Evolutionary conservation across 2,888 invertebrate species (phyloP).

Genomic region (Phortica okadai): DNA sequence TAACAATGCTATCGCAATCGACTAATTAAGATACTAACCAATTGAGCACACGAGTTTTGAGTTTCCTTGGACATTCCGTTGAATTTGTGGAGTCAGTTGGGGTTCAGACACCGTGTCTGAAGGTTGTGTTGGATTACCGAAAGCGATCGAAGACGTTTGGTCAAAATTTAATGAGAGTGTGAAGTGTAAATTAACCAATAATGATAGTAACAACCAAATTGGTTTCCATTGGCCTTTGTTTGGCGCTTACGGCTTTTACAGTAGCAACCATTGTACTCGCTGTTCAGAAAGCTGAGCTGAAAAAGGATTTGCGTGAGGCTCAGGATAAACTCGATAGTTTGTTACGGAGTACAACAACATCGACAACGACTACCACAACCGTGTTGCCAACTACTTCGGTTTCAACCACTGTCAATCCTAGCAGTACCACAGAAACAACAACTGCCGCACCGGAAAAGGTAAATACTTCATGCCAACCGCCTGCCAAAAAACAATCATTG

Average conservation of each 20-base stretch:
- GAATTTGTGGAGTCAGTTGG: constrained; percentile 53
- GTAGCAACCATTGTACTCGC: constrained; percentile 79
- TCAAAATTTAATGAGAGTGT: constrained; percentile 45
- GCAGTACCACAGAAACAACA: constrained; percentile 1
- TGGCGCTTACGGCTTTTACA: constrained; percentile 75
- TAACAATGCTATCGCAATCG: constrained; percentile 35
- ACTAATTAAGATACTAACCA: constrained; percentile 55
- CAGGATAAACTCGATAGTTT: constrained; percentile 63
- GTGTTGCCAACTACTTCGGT: constrained; percentile 10
- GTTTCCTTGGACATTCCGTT: constrained; percentile 46
- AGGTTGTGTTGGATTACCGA: constrained; percentile 21
- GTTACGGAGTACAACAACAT: constrained; percentile 54
- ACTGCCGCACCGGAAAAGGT: constrained; percentile 6
- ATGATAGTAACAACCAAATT: constrained; percentile 72
- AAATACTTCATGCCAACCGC: background rate
- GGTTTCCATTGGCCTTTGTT: constrained; percentile 64
- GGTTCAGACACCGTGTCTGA: constrained; percentile 44
- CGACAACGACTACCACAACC: constrained; percentile 49
- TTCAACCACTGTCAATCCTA: constrained; percentile 8
- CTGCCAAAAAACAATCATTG: background rate
- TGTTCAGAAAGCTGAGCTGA: constrained; percentile 73
- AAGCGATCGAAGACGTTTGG: background rate
- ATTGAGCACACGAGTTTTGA: constrained; percentile 1
- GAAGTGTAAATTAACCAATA: constrained; percentile 3
- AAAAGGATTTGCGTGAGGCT: constrained; percentile 62